These are phyloP conservation scores for Clarias macrocephalus DNA, from an alignment of 2,113 vertebrate species.

Conservation along the genomic window DNA sequence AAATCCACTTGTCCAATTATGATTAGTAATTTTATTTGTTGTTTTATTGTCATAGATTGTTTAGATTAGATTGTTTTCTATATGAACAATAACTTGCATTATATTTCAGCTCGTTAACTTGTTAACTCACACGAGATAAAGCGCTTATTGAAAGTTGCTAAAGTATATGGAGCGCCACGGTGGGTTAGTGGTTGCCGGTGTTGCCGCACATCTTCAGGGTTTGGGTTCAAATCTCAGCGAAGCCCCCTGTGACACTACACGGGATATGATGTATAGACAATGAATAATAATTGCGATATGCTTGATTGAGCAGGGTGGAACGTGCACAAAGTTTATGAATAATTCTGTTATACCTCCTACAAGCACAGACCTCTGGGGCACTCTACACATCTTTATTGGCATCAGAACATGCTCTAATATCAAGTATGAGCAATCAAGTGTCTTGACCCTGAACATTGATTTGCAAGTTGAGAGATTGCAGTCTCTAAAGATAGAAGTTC, in stretches of 20 bases:
- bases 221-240: no score
- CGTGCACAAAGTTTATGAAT: neutral
- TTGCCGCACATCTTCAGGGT: no score
- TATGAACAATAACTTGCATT: neutral
- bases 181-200: no score
- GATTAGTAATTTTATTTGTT: neutral
- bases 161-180: no score
- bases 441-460: constrained; percentile 60
- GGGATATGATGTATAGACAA: no score
- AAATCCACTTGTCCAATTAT: neutral
- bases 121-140: neutral
- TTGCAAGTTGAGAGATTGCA: constrained; percentile 56
- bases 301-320: neutral
- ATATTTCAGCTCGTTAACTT: no score
- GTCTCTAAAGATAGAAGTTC: constrained; percentile 38
- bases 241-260: no score
- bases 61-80: neutral
- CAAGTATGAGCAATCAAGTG: constrained; percentile 29
- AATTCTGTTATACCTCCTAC: constrained; percentile 73
- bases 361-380: constrained; percentile 67
- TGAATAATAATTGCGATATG: neutral
- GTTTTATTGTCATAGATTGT: neutral
- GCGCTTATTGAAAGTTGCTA: neutral
- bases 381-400: constrained; percentile 68
- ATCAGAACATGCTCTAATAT: constrained; percentile 58